phyloP scores from a whole-genome alignment of 2,113 vertebrate genomes.

The Vicugna pacos region DNA sequence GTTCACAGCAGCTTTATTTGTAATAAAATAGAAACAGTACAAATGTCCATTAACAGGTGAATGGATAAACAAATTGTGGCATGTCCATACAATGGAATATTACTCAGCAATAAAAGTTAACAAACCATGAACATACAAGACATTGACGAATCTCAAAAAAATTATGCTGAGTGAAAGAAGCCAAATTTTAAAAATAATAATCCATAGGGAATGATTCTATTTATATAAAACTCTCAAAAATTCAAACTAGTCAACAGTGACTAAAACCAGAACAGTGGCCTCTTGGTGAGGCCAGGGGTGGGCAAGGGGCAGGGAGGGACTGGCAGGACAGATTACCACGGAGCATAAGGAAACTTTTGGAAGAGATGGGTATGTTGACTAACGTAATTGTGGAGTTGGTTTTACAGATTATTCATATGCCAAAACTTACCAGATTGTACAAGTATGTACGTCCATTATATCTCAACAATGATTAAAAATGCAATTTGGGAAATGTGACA shows the following conservation, averaged over 20 bases:
- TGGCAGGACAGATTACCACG: neutral
- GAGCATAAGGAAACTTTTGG: neutral
- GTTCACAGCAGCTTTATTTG: neutral
- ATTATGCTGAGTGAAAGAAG: neutral
- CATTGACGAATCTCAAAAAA: constrained; percentile 1
- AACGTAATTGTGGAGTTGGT: neutral
- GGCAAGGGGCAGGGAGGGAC: no score
- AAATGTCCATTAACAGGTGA: neutral
- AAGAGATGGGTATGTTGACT: neutral
- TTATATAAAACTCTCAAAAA: constrained; percentile 15
- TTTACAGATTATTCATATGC: neutral
- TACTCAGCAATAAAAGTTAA: neutral
- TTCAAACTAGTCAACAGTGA: neutral
- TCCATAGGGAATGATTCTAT: neutral
- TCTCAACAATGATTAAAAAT: neutral
- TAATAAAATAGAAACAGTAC: neutral
- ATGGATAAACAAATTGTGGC: neutral
- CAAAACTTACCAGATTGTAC: neutral
- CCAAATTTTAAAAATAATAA: neutral
- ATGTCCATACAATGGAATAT: neutral
- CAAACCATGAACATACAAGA: neutral
- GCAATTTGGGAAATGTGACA: neutral
- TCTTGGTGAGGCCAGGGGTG: neutral
- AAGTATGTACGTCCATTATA: neutral
- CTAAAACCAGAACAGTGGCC: neutral